Conservation (phyloP, 2,797 vertebrate species). For the Trachurus trachurus region DNA sequence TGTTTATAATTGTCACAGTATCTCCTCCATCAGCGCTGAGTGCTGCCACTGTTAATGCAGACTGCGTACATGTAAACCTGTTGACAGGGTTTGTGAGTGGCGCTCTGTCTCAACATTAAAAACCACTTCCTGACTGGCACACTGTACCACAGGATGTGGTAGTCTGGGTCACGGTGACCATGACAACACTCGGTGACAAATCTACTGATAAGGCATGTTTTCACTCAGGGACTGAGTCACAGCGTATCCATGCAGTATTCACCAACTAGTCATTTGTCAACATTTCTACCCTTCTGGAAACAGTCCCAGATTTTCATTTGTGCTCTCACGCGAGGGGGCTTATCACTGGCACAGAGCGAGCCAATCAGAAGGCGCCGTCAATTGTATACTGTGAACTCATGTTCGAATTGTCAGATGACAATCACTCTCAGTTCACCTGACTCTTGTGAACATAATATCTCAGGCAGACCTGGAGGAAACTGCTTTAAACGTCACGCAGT, state of each 20-base stretch:
- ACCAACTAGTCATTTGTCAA: slow-evolving; percentile 48
- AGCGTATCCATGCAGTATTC: background rate
- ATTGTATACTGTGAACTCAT: slow-evolving; percentile 1
- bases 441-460: no score
- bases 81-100: background rate
- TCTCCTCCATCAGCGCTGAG: no score
- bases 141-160: slow-evolving; percentile 22
- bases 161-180: slow-evolving; percentile 20
- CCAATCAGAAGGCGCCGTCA: slow-evolving; percentile 20
- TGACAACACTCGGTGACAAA: slow-evolving; percentile 14
- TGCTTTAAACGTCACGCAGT: no score
- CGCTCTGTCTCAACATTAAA: background rate
- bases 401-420: background rate
- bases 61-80: background rate
- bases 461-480: no score
- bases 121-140: background rate
- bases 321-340: slow-evolving; percentile 43
- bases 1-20: no score
- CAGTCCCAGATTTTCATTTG: slow-evolving; percentile 44
- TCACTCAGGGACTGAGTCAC: slow-evolving; percentile 23
- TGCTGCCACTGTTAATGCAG: background rate
- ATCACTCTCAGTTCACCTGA: no score
- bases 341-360: slow-evolving; percentile 22
- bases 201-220: slow-evolving; percentile 30
- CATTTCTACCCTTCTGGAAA: slow-evolving; percentile 47